Conservation (phyloP, 2,113 vertebrate species). For the Plecotus auritus region DNA sequence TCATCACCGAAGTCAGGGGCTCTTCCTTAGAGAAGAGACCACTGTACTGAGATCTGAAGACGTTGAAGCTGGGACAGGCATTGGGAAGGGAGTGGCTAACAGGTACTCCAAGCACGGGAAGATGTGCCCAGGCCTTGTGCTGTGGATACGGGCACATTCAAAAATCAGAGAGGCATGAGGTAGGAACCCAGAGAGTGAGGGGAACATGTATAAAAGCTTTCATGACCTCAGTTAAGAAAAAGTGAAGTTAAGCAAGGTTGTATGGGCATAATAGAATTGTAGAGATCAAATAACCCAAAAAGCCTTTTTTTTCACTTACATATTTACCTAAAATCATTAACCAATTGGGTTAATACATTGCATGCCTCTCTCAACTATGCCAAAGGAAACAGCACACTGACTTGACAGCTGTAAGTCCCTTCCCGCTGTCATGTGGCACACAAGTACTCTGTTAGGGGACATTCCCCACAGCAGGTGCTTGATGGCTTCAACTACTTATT, state of each 20-base stretch:
- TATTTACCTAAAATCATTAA: slow-evolving; percentile 20
- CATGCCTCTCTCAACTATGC: background rate
- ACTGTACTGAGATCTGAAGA: background rate
- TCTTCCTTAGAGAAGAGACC: background rate
- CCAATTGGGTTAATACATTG: background rate
- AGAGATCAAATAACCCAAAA: background rate
- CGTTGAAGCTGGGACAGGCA: background rate
- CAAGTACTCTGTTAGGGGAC: background rate
- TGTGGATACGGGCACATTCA: background rate
- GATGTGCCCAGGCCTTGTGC: background rate
- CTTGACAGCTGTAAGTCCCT: background rate
- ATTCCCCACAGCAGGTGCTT: background rate
- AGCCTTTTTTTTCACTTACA: background rate
- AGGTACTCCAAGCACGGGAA: background rate
- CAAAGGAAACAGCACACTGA: background rate
- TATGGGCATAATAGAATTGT: background rate
- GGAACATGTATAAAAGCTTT: background rate
- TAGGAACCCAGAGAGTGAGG: background rate
- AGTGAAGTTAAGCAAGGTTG: background rate
- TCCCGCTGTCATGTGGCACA: background rate
- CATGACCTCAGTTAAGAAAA: background rate
- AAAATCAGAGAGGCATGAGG: background rate
- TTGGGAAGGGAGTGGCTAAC: background rate
- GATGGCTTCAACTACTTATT: background rate
- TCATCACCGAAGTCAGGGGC: background rate